Base-by-base conservation (phyloP, 2,888 invertebrate genomes). In the Margaritifera margaritifera region DNA sequence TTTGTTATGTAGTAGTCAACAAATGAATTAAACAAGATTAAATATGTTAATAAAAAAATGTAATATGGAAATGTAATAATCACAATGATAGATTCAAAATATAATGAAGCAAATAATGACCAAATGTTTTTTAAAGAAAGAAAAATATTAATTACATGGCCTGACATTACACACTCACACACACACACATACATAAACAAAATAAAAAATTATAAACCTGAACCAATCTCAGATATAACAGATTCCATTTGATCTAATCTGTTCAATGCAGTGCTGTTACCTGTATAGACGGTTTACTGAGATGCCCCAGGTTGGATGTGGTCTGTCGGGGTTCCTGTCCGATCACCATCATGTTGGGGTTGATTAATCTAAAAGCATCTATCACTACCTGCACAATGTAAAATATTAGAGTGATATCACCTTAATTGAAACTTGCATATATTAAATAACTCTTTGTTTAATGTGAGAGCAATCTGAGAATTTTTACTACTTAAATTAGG, bases 271-370 rank as follows among this genome's bases (percentile, higher is more conserved):
- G 52, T 60, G 68, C n/a, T n/a, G 74, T 71, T 74, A 92, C 92
- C 90, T 93, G 99, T 71, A 99, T 99, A 2, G 98, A 98, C 0
- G 99, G 99, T 90, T 99, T 99, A 88, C 99, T 97, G 84, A 99
- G 92, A 91, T 99, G 99, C 2, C 99, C 99, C 87, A 99, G 92
- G 91, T 99, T 99, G 67, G 98, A 99, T 15, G 99, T 99, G 1
- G 99, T 99, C 90, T 99, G 99, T 68, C 99, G 92, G 0, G 99
- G 99, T 89, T 99, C 99, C 90, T 99, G 99, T 2, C 98, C 98
- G 55, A 99, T 92, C 8, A 99, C 98, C 95, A 99, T 95, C 95
- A 98, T 98, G 89, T 99, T 99, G 19, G 99, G 98, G 91, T 99
- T 99, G 87, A 99, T 99, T 79, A 99, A 93, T 84, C 99, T 94